Evolutionary conservation across 2,888 invertebrate genomes (phyloP).

Genomic region (Nephrotoma guestfalica): DNA sequence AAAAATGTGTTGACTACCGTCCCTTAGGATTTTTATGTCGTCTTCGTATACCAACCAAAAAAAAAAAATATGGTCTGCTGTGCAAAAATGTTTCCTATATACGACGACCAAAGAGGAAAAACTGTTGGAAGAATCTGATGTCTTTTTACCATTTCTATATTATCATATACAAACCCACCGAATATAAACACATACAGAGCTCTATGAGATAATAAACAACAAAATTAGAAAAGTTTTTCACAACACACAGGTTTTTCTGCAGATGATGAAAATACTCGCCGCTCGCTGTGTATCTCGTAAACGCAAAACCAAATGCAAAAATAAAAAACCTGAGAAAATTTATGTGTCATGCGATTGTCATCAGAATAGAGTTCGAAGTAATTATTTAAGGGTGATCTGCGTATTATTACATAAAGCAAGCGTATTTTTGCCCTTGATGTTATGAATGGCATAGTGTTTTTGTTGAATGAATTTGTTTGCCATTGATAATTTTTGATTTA

Average conservation of each 20-base stretch:
- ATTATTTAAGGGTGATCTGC: neutral
- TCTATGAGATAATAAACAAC: neutral
- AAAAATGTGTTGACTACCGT: neutral
- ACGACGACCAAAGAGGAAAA: neutral
- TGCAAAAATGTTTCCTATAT: neutral
- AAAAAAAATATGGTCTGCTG: neutral
- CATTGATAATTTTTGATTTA: no score
- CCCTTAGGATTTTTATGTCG: neutral
- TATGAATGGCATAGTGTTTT: neutral
- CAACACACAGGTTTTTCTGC: neutral
- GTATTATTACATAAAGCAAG: neutral
- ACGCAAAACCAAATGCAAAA: no score
- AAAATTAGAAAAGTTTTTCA: neutral
- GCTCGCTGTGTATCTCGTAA: neutral
- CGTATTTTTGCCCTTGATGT: neutral
- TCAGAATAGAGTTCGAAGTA: neutral
- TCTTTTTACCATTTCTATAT: neutral
- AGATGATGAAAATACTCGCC: neutral
- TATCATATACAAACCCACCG: neutral
- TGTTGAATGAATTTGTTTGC: no score
- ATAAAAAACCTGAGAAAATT: neutral
- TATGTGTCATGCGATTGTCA: neutral
- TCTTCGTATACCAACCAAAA: neutral
- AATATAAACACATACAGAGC: neutral
- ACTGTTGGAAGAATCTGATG: neutral